Percentiles rank a stretch among this genome's conserved stretches.
These are phyloP conservation scores for Cantharis lateralis DNA, from an alignment of 2,888 invertebrate genomes.

Conservation along the genomic window DNA sequence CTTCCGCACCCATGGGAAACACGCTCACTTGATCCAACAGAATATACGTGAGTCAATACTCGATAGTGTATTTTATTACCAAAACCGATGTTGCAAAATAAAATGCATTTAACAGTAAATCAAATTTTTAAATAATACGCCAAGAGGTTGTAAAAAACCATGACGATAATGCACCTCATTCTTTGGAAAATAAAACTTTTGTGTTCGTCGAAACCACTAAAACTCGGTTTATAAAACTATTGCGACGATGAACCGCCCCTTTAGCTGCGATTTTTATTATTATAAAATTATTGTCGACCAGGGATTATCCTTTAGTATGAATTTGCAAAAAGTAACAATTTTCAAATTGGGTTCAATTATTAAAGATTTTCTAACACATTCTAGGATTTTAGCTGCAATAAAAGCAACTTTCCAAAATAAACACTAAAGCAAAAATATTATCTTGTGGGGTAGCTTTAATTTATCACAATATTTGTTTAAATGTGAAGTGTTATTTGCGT, in stretches of 20 bases:
- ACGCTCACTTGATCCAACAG: slow-evolving; percentile 41
- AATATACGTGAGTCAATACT: slow-evolving; percentile 39
- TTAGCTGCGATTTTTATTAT: neutral
- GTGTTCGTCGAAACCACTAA: too few relatives aligned
- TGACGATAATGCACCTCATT: neutral
- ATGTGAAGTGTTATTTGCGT: slow-evolving; percentile 2
- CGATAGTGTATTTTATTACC: slow-evolving; percentile 11
- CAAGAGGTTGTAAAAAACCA: neutral
- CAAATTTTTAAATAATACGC: neutral
- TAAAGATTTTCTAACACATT: slow-evolving; percentile 20
- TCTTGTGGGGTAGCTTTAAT: slow-evolving; percentile 17
- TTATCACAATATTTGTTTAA: slow-evolving; percentile 6
- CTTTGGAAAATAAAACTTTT: too few relatives aligned
- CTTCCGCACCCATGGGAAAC: slow-evolving; percentile 36
- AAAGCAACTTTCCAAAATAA: slow-evolving; percentile 15
- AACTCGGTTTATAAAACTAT: neutral
- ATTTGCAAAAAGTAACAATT: neutral
- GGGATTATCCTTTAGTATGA: neutral
- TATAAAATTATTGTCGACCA: too few relatives aligned
- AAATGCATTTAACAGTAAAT: neutral
- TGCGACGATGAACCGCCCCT: neutral
- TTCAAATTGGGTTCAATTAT: slow-evolving; percentile 14
- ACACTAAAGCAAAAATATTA: slow-evolving; percentile 19
- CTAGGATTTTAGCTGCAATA: slow-evolving; percentile 11
- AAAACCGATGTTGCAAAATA: neutral